Evolutionary conservation across 2,113 vertebrate species (phyloP).

Genomic region (Urocitellus parryii): DNA sequence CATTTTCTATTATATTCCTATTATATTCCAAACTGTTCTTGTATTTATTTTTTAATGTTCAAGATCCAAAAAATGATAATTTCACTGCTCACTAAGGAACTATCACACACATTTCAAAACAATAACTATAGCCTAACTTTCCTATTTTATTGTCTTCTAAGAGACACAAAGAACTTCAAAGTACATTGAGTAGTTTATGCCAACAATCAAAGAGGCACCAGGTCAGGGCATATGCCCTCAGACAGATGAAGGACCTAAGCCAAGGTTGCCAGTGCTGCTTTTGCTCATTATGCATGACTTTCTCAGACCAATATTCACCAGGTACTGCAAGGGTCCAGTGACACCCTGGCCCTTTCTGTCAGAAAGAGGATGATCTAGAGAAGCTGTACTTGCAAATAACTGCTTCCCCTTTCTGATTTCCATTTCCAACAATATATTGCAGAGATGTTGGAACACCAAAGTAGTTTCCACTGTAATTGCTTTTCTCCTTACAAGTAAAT

Average conservation of each 20-base stretch:
- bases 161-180: conserved; percentile 26
- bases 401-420: neutral
- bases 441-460: neutral
- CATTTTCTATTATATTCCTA: neutral
- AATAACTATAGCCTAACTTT: neutral
- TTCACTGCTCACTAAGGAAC: neutral
- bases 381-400: neutral
- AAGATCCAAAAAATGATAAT: neutral
- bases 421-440: neutral
- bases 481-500: neutral
- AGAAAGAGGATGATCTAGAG: neutral
- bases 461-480: neutral
- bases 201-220: neutral
- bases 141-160: neutral
- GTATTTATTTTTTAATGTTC: conserved; percentile 1
- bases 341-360: neutral
- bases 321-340: neutral
- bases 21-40: neutral
- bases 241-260: neutral
- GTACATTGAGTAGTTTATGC: neutral
- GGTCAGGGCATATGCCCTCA: neutral
- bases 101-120: neutral
- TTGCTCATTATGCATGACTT: neutral
- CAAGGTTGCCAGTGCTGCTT: neutral
- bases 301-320: neutral